Evolutionary conservation across 2,113 vertebrate species (phyloP).

Genomic region (Camelus bactrianus): DNA sequence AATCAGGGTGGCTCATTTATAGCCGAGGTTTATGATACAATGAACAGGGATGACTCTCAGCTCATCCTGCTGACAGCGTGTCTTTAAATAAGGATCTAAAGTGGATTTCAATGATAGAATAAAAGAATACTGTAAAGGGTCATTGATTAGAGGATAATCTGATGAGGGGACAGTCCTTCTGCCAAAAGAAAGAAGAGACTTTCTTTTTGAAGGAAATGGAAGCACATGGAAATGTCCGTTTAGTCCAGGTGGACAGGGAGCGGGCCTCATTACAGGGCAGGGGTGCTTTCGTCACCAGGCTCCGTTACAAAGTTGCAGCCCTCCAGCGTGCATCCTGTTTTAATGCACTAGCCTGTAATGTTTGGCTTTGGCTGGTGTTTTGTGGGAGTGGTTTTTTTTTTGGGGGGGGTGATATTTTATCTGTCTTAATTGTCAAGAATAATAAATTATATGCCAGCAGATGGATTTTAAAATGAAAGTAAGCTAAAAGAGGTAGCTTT

Average conservation of each 20-base stretch:
- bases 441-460: not conserved
- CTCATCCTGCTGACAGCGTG: not conserved
- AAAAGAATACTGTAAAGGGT: not conserved
- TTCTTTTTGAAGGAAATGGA: conserved; percentile 23
- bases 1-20: not conserved
- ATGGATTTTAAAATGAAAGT: conserved; percentile 35
- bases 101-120: not conserved
- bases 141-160: not conserved
- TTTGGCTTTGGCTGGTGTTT: not conserved
- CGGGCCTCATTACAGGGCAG: not conserved
- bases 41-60: not conserved
- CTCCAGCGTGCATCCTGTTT: not conserved
- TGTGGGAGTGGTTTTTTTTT: not conserved
- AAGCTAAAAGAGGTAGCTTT: conserved; percentile 4
- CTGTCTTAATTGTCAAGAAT: conserved; percentile 2
- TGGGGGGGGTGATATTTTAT: not conserved
- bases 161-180: conserved; percentile 13
- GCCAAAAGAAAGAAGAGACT: not conserved
- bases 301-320: not conserved
- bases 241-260: not conserved
- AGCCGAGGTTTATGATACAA: not conserved
- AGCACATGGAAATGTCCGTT: not conserved
- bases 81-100: conserved; percentile 1
- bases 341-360: not conserved
- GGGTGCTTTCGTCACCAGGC: not conserved